Evolutionary conservation across 2,113 vertebrate genomes (phyloP).

Genomic region (Canis aureus): DNA sequence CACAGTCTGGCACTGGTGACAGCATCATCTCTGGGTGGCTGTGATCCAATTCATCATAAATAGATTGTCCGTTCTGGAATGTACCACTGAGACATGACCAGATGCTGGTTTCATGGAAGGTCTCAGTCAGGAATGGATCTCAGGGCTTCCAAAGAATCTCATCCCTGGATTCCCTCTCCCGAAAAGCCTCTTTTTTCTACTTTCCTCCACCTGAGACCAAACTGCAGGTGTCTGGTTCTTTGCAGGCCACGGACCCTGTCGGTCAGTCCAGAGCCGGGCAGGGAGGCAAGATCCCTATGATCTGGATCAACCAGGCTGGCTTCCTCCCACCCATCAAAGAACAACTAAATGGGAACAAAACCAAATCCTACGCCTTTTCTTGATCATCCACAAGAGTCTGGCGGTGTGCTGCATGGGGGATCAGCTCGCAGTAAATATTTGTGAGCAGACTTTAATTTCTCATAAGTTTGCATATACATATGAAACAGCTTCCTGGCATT

Average conservation of each 20-base stretch:
- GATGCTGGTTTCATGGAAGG: neutral
- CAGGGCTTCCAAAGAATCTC: neutral
- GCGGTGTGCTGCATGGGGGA: no score
- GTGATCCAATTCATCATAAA: neutral
- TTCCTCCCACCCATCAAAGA: neutral
- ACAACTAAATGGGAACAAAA: neutral
- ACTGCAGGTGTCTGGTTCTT: neutral
- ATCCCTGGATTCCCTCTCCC: neutral
- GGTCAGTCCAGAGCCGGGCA: neutral
- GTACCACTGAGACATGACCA: neutral
- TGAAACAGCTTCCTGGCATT: neutral
- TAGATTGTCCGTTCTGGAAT: neutral
- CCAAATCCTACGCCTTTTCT: neutral
- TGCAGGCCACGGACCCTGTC: neutral
- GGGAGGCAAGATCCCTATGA: no score
- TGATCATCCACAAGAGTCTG: neutral
- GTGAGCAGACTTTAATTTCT: conserved; percentile 28
- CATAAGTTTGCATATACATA: neutral
- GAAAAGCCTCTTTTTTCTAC: neutral
- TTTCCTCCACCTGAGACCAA: neutral
- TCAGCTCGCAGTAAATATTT: neutral
- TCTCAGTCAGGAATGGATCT: neutral
- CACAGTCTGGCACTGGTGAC: neutral
- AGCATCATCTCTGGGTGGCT: neutral
- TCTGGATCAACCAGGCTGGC: no score